Percentiles rank a stretch among this genome's conserved stretches.
Evolutionary conservation across 2,113 vertebrate genomes (phyloP).

Genomic region (Boulengerochromis microlepis): DNA sequence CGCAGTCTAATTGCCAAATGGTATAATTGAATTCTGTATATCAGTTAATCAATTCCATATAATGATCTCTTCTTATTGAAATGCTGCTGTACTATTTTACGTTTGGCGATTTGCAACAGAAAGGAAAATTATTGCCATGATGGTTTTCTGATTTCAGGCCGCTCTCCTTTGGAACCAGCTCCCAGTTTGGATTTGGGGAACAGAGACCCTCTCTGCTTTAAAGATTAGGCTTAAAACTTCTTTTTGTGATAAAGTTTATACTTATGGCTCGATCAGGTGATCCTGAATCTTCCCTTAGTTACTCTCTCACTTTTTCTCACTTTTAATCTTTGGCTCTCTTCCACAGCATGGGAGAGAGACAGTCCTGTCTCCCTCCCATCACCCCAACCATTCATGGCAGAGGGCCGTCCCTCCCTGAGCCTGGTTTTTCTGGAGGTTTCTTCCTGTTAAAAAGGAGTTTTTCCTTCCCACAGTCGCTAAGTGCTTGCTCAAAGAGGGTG

Average conservation of each 20-base stretch:
- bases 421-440: background rate
- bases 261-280: background rate
- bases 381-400: background rate
- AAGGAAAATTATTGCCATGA: background rate
- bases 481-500: background rate
- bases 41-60: background rate
- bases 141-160: background rate
- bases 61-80: background rate
- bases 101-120: background rate
- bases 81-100: background rate
- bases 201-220: background rate
- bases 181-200: background rate
- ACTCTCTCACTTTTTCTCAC: background rate
- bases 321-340: background rate
- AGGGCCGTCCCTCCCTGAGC: background rate
- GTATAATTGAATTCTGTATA: background rate
- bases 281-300: background rate
- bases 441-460: background rate
- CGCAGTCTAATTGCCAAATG: background rate
- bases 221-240: background rate
- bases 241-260: background rate
- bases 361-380: background rate
- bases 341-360: background rate
- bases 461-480: background rate
- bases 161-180: background rate